Conservation (phyloP, 2,888 invertebrate species). For the Adineta ricciae region DNA sequence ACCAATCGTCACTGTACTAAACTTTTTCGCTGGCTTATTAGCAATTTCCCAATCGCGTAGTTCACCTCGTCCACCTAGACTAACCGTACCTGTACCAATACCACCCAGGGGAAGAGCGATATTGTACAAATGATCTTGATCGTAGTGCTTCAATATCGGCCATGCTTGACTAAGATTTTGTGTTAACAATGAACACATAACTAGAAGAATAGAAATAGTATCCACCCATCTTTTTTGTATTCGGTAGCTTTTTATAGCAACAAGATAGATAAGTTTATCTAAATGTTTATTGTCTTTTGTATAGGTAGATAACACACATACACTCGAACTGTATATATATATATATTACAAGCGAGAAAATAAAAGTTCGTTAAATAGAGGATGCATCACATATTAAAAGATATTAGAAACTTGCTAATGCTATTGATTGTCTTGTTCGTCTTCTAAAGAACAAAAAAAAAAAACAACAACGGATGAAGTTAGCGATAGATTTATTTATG, state of each 20-base stretch:
- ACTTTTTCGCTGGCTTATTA: constrained; percentile 8
- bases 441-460: neutral
- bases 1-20: neutral
- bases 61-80: constrained; percentile 2
- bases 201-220: neutral
- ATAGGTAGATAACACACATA: neutral
- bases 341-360: neutral
- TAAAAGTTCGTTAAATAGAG: neutral
- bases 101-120: neutral
- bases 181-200: neutral
- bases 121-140: constrained; percentile 7
- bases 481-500: no score
- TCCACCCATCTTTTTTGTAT: neutral
- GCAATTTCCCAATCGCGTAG: neutral
- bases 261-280: neutral
- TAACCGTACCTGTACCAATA: neutral
- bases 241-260: neutral
- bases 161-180: neutral
- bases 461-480: no score
- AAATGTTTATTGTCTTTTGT: neutral
- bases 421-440: neutral
- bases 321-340: neutral
- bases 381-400: neutral
- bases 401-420: neutral
- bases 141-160: constrained; percentile 4